Evolutionary conservation across 1,140 invertebrate species (phyloP), one percentile per base, ranked within the genome.

Genomic region (Atta texana): DNA sequence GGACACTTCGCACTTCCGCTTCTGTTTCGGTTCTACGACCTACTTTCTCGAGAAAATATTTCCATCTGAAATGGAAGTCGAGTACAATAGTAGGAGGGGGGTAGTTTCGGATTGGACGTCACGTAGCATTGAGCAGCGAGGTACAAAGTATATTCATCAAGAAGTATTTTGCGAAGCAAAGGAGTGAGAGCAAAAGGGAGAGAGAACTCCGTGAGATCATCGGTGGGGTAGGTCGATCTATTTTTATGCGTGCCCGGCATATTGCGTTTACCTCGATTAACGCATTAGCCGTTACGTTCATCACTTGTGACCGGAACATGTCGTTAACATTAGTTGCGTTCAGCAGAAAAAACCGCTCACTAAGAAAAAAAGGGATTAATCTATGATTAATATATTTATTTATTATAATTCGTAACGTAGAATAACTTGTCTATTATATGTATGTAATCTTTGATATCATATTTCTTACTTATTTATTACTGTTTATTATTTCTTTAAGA

Each of bases 141-240:
- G 16, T 55, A 78, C 66, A 86, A 86, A 86, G 84, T 57, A 84
- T 87, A 84, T 87, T 84, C 85, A 68, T 28, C 49, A 34, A 59
- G 51, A 75, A 76, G 76, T 34, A 31, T 24, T 69, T 3, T 64
- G 53, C 57, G 68, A 39, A 34, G 66, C 6, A 39, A 18, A 31
- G 59, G 12, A 8, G 28, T 28, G 72, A 76, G 76, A 75, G 44
- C 21, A 57, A 63, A 71, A 39, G 71, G 74, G 74, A 74, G 68
- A 74, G 2, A 82, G 51, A 51, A 55, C 74, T 68, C 3, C 5
- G 24, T 80, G 75, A 89, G 80, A 80, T 76, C 28, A 55, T 3
- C 39, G 39, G 39, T 8, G 44, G 44, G 85, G 80, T 89, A 82
- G 87, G 87, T 90, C 90, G 87, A 24, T 84, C 87, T 91, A 91